Evolutionary conservation across 2,888 invertebrate species (phyloP).

Genomic region (Brachypterus glaber): DNA sequence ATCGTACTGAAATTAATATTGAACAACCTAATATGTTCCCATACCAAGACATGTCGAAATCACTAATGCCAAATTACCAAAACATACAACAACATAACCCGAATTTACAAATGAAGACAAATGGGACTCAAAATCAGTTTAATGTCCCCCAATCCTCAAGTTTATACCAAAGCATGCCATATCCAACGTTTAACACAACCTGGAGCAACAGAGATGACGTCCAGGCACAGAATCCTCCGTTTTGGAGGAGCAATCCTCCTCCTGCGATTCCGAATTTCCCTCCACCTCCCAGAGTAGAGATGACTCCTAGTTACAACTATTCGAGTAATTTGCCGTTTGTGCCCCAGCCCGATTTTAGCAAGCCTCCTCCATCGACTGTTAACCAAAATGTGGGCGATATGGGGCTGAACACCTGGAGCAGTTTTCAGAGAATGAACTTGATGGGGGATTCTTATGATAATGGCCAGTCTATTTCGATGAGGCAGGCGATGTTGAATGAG

Average conservation of each 20-base stretch:
- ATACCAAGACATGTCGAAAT: too few species aligned
- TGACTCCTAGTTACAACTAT: too few species aligned
- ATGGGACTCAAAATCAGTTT: conserved; percentile 12
- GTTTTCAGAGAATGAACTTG: conserved; percentile 12
- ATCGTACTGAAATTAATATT: conserved; percentile 2
- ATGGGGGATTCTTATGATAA: conserved; percentile 13
- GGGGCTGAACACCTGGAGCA: conserved; percentile 26
- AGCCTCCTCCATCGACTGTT: conserved; percentile 10
- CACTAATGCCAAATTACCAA: too few species aligned
- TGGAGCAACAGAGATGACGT: too few species aligned
- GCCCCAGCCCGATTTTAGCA: conserved; percentile 12
- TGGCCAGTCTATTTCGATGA: conserved; percentile 30
- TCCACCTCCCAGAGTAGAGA: not conserved
- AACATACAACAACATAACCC: conserved; percentile 13
- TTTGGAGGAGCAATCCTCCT: too few species aligned
- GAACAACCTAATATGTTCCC: conserved; percentile 1
- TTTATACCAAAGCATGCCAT: conserved; percentile 19
- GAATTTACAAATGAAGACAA: conserved; percentile 8
- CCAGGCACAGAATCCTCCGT: too few species aligned
- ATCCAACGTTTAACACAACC: not conserved
- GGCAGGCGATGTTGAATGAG: conserved; percentile 40
- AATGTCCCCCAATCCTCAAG: too few species aligned
- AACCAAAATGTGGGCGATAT: conserved; percentile 23
- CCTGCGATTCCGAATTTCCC: conserved; percentile 1
- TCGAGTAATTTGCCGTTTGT: conserved; percentile 8